A percentile compares a stretch with the other conserved stretches of the same genome.
Evolutionary conservation across 2,888 invertebrate genomes (phyloP).

Genomic region (Halictus ligatus): DNA sequence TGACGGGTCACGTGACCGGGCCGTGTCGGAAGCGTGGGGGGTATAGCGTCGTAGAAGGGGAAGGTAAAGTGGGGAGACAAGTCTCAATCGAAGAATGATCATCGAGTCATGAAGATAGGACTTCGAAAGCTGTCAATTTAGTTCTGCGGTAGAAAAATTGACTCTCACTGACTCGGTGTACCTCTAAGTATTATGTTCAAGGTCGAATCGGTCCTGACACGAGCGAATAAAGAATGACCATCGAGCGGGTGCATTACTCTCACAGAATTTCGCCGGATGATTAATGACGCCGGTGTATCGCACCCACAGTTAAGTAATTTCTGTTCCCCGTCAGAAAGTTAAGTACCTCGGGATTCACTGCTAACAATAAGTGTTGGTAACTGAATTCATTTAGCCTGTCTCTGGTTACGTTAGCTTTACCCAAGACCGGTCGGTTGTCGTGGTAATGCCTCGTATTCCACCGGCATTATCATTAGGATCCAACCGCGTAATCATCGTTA

Average conservation of each 20-base stretch:
- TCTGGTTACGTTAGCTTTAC: slow-evolving; percentile 24
- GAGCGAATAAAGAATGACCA: background rate
- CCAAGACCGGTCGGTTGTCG: slow-evolving; percentile 40
- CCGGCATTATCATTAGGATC: slow-evolving; percentile 58
- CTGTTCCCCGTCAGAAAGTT: slow-evolving; percentile 4
- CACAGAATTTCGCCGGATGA: background rate
- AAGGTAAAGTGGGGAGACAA: too few species aligned
- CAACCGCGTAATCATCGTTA: slow-evolving; percentile 53
- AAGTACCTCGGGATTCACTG: slow-evolving; percentile 16
- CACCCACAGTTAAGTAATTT: slow-evolving; percentile 25
- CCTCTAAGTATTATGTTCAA: background rate
- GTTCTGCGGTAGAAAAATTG: background rate
- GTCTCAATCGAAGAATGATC: too few species aligned
- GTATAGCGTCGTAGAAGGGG: too few species aligned
- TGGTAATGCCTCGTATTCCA: slow-evolving; percentile 42
- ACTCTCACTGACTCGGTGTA: background rate
- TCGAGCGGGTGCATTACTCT: background rate
- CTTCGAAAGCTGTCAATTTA: background rate
- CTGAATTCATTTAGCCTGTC: slow-evolving; percentile 52
- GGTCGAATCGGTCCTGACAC: background rate
- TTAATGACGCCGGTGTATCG: slow-evolving; percentile 12
- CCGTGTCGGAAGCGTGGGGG: too few species aligned
- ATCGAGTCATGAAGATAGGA: too few species aligned
- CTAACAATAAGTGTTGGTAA: slow-evolving; percentile 38
- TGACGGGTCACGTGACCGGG: too few species aligned